These are phyloP conservation scores for Parelbella ahira DNA, from an alignment of 2,888 invertebrate genomes.

Conservation along the genomic window DNA sequence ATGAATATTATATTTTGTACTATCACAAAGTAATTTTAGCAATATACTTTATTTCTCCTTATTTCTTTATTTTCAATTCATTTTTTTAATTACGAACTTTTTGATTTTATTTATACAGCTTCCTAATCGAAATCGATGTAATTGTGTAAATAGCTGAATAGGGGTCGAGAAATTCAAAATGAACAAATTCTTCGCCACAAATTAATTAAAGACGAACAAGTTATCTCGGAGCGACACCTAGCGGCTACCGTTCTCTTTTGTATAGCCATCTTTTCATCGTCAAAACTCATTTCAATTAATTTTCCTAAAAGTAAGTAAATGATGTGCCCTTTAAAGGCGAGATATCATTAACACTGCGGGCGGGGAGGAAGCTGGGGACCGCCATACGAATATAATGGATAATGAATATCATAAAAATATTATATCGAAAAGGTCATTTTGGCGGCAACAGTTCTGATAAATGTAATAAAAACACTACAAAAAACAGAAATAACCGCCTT, in stretches of 20 bases:
- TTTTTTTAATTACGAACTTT: too few relatives aligned
- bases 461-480: slow-evolving; percentile 3
- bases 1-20: too few relatives aligned
- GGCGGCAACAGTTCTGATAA: slow-evolving; percentile 5
- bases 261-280: slow-evolving; percentile 75
- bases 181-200: slow-evolving; percentile 69
- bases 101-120: slow-evolving; percentile 47
- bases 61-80: too few relatives aligned
- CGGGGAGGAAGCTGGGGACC: slow-evolving; percentile 34
- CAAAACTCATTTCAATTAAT: slow-evolving; percentile 81
- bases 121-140: slow-evolving; percentile 61
- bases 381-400: slow-evolving; percentile 23
- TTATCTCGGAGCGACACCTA: slow-evolving; percentile 78
- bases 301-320: slow-evolving; percentile 78
- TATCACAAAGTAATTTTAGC: too few relatives aligned
- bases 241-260: slow-evolving; percentile 71
- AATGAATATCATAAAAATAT: slow-evolving; percentile 19
- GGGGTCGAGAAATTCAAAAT: slow-evolving; percentile 58
- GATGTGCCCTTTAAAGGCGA: slow-evolving; percentile 76
- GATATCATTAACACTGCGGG: slow-evolving; percentile 76
- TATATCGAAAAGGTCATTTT: neutral
- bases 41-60: too few relatives aligned
- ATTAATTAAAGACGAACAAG: slow-evolving; percentile 77
- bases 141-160: slow-evolving; percentile 56
- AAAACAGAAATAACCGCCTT: neutral